A percentile compares a stretch with the other conserved stretches of the same genome.
Conservation (phyloP, 2,113 vertebrate species). For the Rhynchomys soricoides region DNA sequence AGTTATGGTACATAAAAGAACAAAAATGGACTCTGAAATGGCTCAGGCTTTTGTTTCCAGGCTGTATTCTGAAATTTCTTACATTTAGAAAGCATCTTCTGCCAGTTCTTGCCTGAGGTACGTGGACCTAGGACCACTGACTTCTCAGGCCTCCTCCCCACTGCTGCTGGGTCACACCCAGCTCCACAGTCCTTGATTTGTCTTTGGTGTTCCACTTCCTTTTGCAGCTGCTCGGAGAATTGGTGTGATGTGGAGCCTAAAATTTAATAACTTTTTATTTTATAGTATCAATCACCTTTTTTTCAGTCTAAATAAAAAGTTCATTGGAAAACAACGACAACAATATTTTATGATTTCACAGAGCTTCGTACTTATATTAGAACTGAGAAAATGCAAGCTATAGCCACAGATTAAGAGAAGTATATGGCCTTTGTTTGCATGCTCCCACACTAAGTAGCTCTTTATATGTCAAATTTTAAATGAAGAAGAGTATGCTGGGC, state of each 20-base stretch:
- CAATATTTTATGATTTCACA: background rate
- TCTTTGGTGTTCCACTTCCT: background rate
- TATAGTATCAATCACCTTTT: background rate
- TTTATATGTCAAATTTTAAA: background rate
- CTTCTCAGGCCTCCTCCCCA: background rate
- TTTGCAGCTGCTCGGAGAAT: background rate
- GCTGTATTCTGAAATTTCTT: background rate
- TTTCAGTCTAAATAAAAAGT: conserved; percentile 5
- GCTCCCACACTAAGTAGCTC: background rate
- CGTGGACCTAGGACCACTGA: background rate
- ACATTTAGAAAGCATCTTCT: background rate
- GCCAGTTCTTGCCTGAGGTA: background rate
- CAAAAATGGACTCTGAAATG: background rate
- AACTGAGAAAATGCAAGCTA: background rate
- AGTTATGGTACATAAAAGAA: background rate
- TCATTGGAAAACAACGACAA: background rate
- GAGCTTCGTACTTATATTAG: background rate
- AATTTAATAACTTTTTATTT: background rate
- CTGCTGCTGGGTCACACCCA: background rate
- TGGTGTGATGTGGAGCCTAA: background rate
- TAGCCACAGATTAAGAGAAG: background rate
- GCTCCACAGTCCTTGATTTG: background rate
- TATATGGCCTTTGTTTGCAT: background rate
- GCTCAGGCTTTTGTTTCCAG: background rate
- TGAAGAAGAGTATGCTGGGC: background rate